Evolutionary conservation across 2,797 vertebrate genomes (phyloP), one percentile per base, ranked within the genome.

Genomic region (Amphiprion clarkii): DNA sequence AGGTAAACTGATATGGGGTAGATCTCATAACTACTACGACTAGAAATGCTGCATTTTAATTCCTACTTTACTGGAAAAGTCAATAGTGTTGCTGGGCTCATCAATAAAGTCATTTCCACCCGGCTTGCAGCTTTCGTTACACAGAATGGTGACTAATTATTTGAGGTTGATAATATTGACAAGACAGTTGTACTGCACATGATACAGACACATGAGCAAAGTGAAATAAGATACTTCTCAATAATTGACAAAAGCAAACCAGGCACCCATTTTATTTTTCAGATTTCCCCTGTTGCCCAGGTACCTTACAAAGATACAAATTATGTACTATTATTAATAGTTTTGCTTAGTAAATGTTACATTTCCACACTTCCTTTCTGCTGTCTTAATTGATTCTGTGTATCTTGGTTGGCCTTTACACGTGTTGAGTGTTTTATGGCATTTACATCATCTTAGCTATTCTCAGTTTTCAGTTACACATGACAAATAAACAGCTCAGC

Each of bases 101-200:
- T 94, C 93, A 88, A 95, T 94, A 94, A 82, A 86, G 81, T 81
- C 89, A 90, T 93, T 91, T 92, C 90, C 90, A 90, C 86, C 76
- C 54, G 72, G 87, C 82, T 80, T 44, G 87, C 90, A 87, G 90
- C 84, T 89, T 84, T 80, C 79, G 33, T 92, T 93, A 90, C 90
- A 88, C 83, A 86, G 66, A 90, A 85, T 77, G 87, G 80, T 74
- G 87, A 92, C 89, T 92, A 93, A 94, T 90, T 89, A 92, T 89
- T 85, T 72, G 56, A 77, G 79, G 83, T 84, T 93, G 63, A 87
- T 72, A 76, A 62, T 88, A 84, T 85, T 76, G 82, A 81, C 63
- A 85, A 23, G 85, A 59, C 85, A 78, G 84, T 91, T 90, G 78
- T 80, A 70, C 74, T 67, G 83, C 76, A 77, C 78, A 92, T 88